phyloP scores from a whole-genome alignment of 2,888 invertebrate species.

The Cheilosia vernalis region DNA sequence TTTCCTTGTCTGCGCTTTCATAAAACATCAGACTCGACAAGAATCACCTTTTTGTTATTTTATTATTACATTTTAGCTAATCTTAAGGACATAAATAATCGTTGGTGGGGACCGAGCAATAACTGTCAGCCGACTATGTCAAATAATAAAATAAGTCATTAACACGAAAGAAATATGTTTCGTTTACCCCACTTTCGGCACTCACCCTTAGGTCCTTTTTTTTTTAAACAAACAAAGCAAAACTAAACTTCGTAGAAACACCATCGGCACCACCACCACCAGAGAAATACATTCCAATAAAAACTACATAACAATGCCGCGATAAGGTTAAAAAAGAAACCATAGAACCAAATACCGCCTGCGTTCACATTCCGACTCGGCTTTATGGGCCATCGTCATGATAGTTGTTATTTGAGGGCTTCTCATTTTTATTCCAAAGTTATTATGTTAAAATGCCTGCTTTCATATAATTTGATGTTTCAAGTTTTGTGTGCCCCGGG shows the following conservation, averaged over 20 bases:
- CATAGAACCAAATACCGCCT: slow-evolving; percentile 39
- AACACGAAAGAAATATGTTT: slow-evolving; percentile 74
- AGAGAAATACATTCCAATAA: slow-evolving; percentile 4
- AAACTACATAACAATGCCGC: slow-evolving; percentile 43
- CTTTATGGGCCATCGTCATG: slow-evolving; percentile 68
- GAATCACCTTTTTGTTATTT: slow-evolving; percentile 69
- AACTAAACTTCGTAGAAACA: slow-evolving; percentile 42
- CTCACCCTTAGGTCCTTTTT: slow-evolving; percentile 8
- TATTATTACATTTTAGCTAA: slow-evolving; percentile 67
- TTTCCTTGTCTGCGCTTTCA: slow-evolving; percentile 42
- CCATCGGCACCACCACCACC: background rate
- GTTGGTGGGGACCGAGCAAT: slow-evolving; percentile 58
- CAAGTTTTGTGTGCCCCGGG: slow-evolving; percentile 47
- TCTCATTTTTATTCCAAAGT: slow-evolving; percentile 70
- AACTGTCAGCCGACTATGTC: slow-evolving; percentile 70
- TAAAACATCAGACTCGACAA: slow-evolving; percentile 72
- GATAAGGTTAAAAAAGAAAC: slow-evolving; percentile 31
- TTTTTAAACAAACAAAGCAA: slow-evolving; percentile 66
- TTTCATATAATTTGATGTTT: slow-evolving; percentile 70
- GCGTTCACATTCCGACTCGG: slow-evolving; percentile 42
- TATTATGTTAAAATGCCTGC: slow-evolving; percentile 70
- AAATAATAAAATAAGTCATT: slow-evolving; percentile 75
- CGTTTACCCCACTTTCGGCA: slow-evolving; percentile 66
- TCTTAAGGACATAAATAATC: slow-evolving; percentile 66
- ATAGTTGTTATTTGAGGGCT: slow-evolving; percentile 67